Evolutionary conservation across 1,140 invertebrate species (phyloP).

Genomic region (Rhynchophorus ferrugineus): DNA sequence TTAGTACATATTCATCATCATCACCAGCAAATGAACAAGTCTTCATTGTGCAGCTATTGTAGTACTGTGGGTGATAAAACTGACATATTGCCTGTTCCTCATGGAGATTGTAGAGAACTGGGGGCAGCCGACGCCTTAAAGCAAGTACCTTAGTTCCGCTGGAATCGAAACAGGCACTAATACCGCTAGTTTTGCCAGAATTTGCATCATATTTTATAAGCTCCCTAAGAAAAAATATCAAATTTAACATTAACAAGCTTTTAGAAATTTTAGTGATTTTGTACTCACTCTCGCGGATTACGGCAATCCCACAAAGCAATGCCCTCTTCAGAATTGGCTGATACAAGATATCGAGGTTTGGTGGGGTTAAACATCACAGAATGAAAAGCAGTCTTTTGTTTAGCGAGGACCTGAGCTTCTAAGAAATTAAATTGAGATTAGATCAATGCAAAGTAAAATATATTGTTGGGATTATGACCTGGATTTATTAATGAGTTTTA

Average conservation of each 20-base stretch:
- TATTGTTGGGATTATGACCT: no score
- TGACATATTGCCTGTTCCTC: slow-evolving; percentile 63
- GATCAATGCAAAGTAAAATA: neutral
- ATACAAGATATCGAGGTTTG: slow-evolving; percentile 72
- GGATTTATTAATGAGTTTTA: no score
- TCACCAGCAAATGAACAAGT: slow-evolving; percentile 90
- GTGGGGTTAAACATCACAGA: slow-evolving; percentile 85
- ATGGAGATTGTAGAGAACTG: slow-evolving; percentile 70
- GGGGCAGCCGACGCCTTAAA: slow-evolving; percentile 71
- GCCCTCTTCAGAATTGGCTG: slow-evolving; percentile 84
- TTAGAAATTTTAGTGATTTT: no score
- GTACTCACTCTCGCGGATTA: slow-evolving; percentile 69
- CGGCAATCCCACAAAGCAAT: slow-evolving; percentile 83
- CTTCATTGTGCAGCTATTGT: slow-evolving; percentile 96
- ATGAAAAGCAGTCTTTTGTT: slow-evolving; percentile 70
- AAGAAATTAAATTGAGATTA: slow-evolving; percentile 16
- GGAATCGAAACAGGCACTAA: slow-evolving; percentile 85
- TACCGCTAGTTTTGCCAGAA: slow-evolving; percentile 67
- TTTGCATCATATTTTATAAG: slow-evolving; percentile 64
- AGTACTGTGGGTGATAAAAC: slow-evolving; percentile 88
- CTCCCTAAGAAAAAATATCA: slow-evolving; percentile 47
- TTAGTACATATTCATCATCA: slow-evolving; percentile 80
- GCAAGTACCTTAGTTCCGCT: slow-evolving; percentile 73
- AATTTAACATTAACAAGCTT: no score
- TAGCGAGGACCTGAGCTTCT: slow-evolving; percentile 59